Conservation (phyloP, 2,888 invertebrate species). For the Lamellibrachia columna region DNA sequence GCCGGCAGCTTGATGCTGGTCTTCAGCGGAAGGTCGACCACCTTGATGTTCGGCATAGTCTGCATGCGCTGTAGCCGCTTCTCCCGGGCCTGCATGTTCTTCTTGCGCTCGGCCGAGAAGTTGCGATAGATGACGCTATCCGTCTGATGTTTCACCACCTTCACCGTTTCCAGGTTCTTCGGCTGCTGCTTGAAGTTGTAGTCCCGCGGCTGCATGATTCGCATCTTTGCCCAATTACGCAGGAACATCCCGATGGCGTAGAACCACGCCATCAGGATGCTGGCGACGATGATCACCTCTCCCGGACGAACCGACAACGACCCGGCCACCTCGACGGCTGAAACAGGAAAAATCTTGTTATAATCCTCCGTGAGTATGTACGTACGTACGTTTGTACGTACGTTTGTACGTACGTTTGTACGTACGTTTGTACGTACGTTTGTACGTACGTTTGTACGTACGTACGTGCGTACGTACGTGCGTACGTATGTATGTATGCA, state of each 20-base stretch:
- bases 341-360: neutral
- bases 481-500: too few relatives aligned
- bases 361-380: neutral
- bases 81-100: constrained; percentile 41
- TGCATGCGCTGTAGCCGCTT: constrained; percentile 43
- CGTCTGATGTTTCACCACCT: constrained; percentile 55
- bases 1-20: neutral
- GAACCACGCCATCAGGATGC: constrained; percentile 21
- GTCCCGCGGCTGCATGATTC: constrained; percentile 21
- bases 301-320: neutral
- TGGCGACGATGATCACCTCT: constrained; percentile 21
- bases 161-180: constrained; percentile 23
- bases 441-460: too few relatives aligned
- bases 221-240: constrained; percentile 23
- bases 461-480: too few relatives aligned
- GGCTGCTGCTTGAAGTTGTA: constrained; percentile 23
- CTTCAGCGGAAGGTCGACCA: constrained; percentile 24
- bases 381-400: neutral
- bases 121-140: constrained; percentile 64
- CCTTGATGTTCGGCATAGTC: constrained; percentile 44
- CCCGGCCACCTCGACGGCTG: neutral
- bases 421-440: too few relatives aligned
- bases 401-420: too few relatives aligned
- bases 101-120: constrained; percentile 44
- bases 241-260: constrained; percentile 22